A percentile compares a stretch with the other conserved stretches of the same genome.
Evolutionary conservation across 2,888 invertebrate genomes (phyloP).

Genomic region (Coelinius sp.): DNA sequence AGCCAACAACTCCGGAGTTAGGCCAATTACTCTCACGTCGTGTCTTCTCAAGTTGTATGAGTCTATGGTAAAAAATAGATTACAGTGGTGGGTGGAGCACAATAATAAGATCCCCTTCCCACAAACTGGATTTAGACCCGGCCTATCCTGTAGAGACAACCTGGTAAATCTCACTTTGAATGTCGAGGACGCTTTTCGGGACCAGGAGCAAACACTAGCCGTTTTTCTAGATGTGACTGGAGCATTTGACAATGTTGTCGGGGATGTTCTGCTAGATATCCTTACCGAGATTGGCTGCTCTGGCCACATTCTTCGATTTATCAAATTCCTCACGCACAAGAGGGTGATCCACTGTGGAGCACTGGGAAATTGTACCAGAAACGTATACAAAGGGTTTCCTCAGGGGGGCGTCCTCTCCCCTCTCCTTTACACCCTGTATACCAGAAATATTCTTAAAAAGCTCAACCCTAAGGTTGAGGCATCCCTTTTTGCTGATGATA

Average conservation of each 20-base stretch:
- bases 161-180: slow-evolving; percentile 32
- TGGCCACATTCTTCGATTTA: background rate
- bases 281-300: slow-evolving; percentile 12
- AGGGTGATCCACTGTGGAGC: background rate
- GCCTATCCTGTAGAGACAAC: slow-evolving; percentile 42
- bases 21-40: slow-evolving; percentile 24
- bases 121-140: slow-evolving; percentile 44
- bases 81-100: slow-evolving; percentile 44
- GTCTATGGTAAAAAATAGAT: slow-evolving; percentile 43
- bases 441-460: background rate
- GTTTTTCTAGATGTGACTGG: slow-evolving; percentile 44
- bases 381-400: background rate
- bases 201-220: slow-evolving; percentile 21
- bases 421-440: background rate
- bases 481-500: background rate
- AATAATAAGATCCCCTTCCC: slow-evolving; percentile 37
- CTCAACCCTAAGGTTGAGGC: background rate
- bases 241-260: slow-evolving; percentile 47
- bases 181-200: slow-evolving; percentile 35
- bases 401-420: background rate
- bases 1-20: slow-evolving; percentile 25
- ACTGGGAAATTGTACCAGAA: background rate
- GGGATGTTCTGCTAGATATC: slow-evolving; percentile 33
- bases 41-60: slow-evolving; percentile 48
- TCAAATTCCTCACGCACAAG: background rate